Evolutionary conservation across 2,797 vertebrate species (phyloP).

Genomic region (Falco peregrinus): DNA sequence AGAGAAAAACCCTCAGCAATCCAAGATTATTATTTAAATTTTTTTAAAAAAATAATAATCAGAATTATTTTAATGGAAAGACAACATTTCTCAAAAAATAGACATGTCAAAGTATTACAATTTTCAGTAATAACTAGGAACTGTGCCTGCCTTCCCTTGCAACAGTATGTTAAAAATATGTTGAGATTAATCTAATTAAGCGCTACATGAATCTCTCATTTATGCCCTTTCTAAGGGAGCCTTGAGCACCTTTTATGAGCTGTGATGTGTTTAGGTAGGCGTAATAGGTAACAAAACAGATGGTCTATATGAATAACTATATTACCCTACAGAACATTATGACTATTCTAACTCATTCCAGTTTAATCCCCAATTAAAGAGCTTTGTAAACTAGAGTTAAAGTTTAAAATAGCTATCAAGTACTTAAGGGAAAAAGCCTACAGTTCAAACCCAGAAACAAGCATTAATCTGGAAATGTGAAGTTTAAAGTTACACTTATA

Average conservation of each 20-base stretch:
- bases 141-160: background rate
- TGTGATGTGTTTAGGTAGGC: background rate
- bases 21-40: background rate
- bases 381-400: background rate
- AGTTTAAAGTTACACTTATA: background rate
- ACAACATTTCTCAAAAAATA: background rate
- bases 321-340: background rate
- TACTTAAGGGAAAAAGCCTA: background rate
- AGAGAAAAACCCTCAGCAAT: background rate
- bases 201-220: background rate
- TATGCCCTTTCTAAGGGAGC: background rate
- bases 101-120: accelerated
- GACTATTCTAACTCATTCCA: background rate
- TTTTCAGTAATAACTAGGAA: background rate
- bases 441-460: background rate
- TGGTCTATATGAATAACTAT: background rate
- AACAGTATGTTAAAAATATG: background rate
- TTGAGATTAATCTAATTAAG: constrained; percentile 20
- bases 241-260: background rate
- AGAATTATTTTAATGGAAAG: background rate
- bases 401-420: background rate
- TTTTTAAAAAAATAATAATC: background rate
- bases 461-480: background rate
- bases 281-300: background rate
- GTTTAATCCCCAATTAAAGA: background rate